These are phyloP conservation scores for Dasyornis broadbenti DNA, from an alignment of 2,113 vertebrate genomes.

Conservation along the genomic window DNA sequence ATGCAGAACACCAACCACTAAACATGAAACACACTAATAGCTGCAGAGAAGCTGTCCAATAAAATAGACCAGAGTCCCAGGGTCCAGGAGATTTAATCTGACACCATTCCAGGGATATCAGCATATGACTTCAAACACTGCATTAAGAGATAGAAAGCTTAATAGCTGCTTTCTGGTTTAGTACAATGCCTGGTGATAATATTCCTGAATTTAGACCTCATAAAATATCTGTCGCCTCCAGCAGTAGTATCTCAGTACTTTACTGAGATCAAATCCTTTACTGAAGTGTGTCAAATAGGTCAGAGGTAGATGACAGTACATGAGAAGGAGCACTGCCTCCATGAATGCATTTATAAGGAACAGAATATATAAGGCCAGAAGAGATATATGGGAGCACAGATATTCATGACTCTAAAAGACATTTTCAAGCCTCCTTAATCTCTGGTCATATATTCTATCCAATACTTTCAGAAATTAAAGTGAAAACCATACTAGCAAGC, in stretches of 20 bases:
- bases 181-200: constrained; percentile 30
- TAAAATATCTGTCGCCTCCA: background rate
- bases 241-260: constrained; percentile 29
- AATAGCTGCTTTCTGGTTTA: constrained; percentile 38
- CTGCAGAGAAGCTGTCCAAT: constrained; percentile 32
- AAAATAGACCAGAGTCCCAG: constrained; percentile 24
- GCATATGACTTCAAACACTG: constrained; percentile 42
- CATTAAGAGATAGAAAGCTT: constrained; percentile 39
- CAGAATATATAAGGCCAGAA: background rate
- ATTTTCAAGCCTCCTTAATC: background rate
- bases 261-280: constrained; percentile 10
- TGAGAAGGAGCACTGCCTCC: background rate
- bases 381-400: background rate
- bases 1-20: background rate
- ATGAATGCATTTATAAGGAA: background rate
- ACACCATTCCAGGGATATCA: constrained; percentile 62
- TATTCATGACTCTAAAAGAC: background rate
- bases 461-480: background rate
- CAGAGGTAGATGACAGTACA: constrained; percentile 2
- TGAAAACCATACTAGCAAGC: background rate
- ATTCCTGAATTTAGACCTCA: constrained; percentile 29
- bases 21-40: background rate
- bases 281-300: constrained; percentile 13
- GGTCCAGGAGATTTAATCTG: constrained; percentile 32
- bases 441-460: background rate